These are phyloP conservation scores for Syngnathus typhle DNA, from an alignment of 2,113 vertebrate genomes.

Conservation along the genomic window DNA sequence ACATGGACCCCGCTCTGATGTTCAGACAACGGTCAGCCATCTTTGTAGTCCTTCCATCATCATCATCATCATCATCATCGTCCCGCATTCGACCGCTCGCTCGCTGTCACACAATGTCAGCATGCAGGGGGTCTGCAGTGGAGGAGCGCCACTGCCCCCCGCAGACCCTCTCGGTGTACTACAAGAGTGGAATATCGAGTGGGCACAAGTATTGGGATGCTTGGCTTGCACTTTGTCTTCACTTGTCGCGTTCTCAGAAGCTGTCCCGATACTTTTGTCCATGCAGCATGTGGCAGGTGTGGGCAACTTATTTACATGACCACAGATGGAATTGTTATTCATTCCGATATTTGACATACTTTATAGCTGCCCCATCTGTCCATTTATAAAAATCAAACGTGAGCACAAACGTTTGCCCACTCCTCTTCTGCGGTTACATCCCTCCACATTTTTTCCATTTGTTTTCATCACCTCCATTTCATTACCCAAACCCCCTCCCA, in stretches of 20 bases:
- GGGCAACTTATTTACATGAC: neutral
- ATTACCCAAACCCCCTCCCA: slow-evolving; percentile 66
- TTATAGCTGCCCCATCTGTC: neutral
- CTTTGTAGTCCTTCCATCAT: neutral
- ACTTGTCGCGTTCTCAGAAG: neutral
- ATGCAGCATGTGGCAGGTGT: neutral
- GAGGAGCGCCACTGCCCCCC: slow-evolving; percentile 60
- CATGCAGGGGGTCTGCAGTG: slow-evolving; percentile 17
- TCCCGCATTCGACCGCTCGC: slow-evolving; percentile 17
- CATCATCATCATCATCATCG: neutral
- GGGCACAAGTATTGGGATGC: neutral
- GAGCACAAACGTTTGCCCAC: neutral
- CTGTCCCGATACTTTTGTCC: slow-evolving; percentile 3
- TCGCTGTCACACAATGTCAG: slow-evolving; percentile 15
- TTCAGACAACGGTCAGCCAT: slow-evolving; percentile 90
- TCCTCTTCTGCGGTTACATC: neutral
- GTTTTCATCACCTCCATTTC: slow-evolving; percentile 27
- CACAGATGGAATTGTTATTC: neutral
- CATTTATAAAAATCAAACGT: neutral
- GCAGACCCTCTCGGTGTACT: slow-evolving; percentile 35
- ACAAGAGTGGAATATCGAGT: slow-evolving; percentile 11
- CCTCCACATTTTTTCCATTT: neutral
- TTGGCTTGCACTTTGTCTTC: neutral
- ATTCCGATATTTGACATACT: too few relatives aligned
- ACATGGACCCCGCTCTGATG: slow-evolving; percentile 97